These are phyloP conservation scores for Agrochola litura DNA, from an alignment of 2,888 invertebrate species.

Conservation along the genomic window DNA sequence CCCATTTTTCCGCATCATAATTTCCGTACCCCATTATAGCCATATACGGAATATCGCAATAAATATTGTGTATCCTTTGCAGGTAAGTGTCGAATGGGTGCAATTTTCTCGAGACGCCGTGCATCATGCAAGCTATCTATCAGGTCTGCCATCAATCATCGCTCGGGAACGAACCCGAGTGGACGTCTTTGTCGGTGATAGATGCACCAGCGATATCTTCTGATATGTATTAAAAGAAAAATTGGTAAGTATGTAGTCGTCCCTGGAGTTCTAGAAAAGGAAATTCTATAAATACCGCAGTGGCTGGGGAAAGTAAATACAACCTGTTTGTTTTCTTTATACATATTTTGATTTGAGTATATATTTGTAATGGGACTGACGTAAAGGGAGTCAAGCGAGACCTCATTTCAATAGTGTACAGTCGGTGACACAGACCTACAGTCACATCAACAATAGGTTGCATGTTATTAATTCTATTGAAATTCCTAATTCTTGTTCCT, in stretches of 20 bases:
- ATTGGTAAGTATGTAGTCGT: constrained; percentile 11
- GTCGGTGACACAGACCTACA: not conserved
- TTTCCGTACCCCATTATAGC: constrained; percentile 25
- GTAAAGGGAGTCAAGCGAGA: not conserved
- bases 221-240: constrained; percentile 41
- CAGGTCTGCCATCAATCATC: constrained; percentile 73
- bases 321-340: not conserved
- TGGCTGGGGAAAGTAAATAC: not conserved
- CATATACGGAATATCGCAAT: constrained; percentile 46
- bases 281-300: not conserved
- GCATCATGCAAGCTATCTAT: constrained; percentile 71
- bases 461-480: not conserved
- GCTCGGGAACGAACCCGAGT: constrained; percentile 58
- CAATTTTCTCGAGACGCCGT: constrained; percentile 70
- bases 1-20: constrained; percentile 23
- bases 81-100: constrained; percentile 73
- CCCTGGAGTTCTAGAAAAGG: constrained; percentile 13
- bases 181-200: constrained; percentile 57
- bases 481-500: not conserved
- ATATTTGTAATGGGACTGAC: not conserved
- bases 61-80: constrained; percentile 64
- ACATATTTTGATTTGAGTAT: not conserved
- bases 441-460: not conserved
- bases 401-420: no score
- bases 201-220: constrained; percentile 52